These are phyloP conservation scores for Cariama cristata DNA, from an alignment of 2,113 vertebrate species.

Conservation along the genomic window DNA sequence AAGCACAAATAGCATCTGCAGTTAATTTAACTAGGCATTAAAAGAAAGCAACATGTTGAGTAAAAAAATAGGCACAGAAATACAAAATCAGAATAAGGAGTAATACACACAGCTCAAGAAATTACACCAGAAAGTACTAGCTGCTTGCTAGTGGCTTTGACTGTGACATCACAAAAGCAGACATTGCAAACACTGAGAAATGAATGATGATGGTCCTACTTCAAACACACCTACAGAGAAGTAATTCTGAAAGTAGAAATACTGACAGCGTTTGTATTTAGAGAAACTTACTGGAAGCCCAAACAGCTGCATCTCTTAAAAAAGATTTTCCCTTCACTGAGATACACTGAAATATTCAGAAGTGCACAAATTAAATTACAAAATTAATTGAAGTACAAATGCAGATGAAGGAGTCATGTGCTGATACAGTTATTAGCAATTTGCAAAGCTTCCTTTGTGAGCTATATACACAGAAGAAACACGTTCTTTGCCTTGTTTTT, in stretches of 20 bases:
- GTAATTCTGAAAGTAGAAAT: neutral
- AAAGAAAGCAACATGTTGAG: neutral
- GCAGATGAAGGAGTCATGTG: neutral
- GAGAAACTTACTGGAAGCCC: neutral
- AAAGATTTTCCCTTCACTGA: neutral
- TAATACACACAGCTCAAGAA: neutral
- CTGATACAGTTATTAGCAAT: slow-evolving; percentile 13
- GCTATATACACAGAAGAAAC: neutral
- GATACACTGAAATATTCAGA: neutral
- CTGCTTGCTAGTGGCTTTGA: neutral
- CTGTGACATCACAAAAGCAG: neutral
- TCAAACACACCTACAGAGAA: neutral
- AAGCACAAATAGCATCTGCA: neutral
- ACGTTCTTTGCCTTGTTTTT: neutral
- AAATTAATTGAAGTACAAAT: slow-evolving; percentile 35
- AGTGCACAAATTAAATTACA: slow-evolving; percentile 33
- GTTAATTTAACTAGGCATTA: neutral
- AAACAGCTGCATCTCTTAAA: neutral
- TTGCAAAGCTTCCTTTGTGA: slow-evolving; percentile 8
- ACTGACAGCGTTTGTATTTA: neutral
- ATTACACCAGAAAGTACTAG: neutral
- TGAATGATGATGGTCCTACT: neutral
- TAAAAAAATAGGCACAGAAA: neutral
- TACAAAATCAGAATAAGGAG: neutral
- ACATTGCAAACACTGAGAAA: neutral